Evolutionary conservation across 2,888 invertebrate species (phyloP).

Genomic region (Prosopocoilus inquinatus): DNA sequence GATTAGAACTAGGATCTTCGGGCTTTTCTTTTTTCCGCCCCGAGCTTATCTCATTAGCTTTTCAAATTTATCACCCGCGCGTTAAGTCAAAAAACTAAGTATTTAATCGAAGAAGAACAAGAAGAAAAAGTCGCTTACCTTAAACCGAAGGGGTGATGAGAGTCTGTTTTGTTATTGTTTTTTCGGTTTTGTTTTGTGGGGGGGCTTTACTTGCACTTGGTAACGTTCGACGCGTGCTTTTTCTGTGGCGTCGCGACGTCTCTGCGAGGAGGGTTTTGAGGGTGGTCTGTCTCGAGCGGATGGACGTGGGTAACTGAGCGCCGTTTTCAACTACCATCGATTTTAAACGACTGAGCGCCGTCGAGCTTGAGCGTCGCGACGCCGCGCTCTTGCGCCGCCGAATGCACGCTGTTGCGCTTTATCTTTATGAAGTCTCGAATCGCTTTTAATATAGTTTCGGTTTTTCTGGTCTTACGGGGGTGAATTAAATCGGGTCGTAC

Average conservation of each 20-base stretch:
- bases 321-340: slow-evolving; percentile 43
- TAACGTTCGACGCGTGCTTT: too few relatives aligned
- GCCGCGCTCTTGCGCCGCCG: slow-evolving; percentile 34
- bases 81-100: too few relatives aligned
- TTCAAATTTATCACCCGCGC: slow-evolving; percentile 16
- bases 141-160: background rate
- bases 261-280: slow-evolving; percentile 16
- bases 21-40: slow-evolving; percentile 16
- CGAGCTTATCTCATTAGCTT: slow-evolving; percentile 23
- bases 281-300: slow-evolving; percentile 29
- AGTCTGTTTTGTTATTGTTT: background rate
- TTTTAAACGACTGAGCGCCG: slow-evolving; percentile 43
- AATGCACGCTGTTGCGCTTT: slow-evolving; percentile 41
- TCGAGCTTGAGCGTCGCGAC: slow-evolving; percentile 25
- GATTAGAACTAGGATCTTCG: slow-evolving; percentile 15
- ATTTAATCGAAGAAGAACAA: slow-evolving; percentile 7
- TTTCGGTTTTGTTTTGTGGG: too few relatives aligned
- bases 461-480: slow-evolving; percentile 7
- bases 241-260: slow-evolving; percentile 16
- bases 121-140: background rate
- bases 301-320: slow-evolving; percentile 42
- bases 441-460: slow-evolving; percentile 22
- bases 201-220: too few relatives aligned
- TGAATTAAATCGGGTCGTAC: too few relatives aligned
- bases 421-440: slow-evolving; percentile 30